Percentiles rank a stretch among this genome's conserved stretches.
Evolutionary conservation across 2,888 invertebrate genomes (phyloP).

Genomic region (Anthophora plumipes): DNA sequence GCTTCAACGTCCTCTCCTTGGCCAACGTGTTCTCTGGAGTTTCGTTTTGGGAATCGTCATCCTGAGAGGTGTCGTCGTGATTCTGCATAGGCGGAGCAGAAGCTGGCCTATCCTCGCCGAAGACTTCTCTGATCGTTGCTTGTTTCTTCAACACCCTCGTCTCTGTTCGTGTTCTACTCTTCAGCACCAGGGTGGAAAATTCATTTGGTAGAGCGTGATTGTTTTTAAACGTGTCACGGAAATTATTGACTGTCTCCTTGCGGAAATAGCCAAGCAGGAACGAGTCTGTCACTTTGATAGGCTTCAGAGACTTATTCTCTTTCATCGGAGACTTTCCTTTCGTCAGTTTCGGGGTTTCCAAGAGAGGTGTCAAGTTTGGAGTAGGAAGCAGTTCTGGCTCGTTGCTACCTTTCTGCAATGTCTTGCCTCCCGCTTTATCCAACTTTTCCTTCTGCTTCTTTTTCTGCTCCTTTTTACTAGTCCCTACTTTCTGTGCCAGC

Average conservation of each 20-base stretch:
- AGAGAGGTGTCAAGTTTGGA: constrained; percentile 86
- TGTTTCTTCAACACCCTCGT: constrained; percentile 90
- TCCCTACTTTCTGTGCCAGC: constrained; percentile 88
- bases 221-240: constrained; percentile 88
- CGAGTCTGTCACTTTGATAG: constrained; percentile 84
- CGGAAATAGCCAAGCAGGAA: constrained; percentile 88
- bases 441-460: constrained; percentile 86
- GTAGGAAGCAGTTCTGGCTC: constrained; percentile 87
- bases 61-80: constrained; percentile 83
- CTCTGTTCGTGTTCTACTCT: constrained; percentile 91
- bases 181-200: constrained; percentile 90
- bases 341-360: constrained; percentile 63
- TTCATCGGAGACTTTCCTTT: constrained; percentile 77
- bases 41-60: constrained; percentile 82
- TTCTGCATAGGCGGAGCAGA: constrained; percentile 91
- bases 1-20: constrained; percentile 73
- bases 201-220: constrained; percentile 87
- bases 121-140: constrained; percentile 93
- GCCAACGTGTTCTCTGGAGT: constrained; percentile 66
- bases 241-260: constrained; percentile 89
- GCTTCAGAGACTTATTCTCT: constrained; percentile 74
- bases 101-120: constrained; percentile 92
- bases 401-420: constrained; percentile 86
- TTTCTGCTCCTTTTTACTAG: constrained; percentile 85
- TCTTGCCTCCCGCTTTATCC: constrained; percentile 84